Conservation (phyloP, 2,113 vertebrate genomes). For the Mesitornis unicolor region DNA sequence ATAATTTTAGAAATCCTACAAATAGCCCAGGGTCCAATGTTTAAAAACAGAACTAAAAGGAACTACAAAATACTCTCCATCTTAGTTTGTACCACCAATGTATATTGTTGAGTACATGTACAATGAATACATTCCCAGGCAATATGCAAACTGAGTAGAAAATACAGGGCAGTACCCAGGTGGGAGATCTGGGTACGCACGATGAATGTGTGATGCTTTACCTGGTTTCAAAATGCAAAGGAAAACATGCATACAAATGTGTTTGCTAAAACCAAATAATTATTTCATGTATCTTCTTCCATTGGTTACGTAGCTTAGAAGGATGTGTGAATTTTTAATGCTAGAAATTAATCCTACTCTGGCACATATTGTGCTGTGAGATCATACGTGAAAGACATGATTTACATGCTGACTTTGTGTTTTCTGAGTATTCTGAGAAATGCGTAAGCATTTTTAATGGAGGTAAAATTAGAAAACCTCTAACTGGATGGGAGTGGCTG, state of each 20-base stretch:
- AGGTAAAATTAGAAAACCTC: neutral
- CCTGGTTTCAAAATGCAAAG: neutral
- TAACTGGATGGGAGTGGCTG: neutral
- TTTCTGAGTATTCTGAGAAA: neutral
- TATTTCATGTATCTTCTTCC: neutral
- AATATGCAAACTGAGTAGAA: neutral
- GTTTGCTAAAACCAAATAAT: neutral
- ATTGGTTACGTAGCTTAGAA: neutral
- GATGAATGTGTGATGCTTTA: fast-evolving
- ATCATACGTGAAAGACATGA: fast-evolving
- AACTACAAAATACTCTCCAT: neutral
- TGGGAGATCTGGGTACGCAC: neutral
- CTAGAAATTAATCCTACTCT: neutral
- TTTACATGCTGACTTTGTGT: neutral
- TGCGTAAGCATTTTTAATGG: neutral
- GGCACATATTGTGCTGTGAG: neutral
- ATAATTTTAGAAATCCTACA: neutral
- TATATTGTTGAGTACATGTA: neutral
- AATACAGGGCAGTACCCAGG: neutral
- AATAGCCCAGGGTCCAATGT: neutral
- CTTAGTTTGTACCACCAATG: neutral
- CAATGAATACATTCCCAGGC: neutral
- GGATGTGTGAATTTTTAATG: neutral
- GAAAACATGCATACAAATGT: too few species aligned
- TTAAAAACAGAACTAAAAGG: neutral